Conservation (phyloP, 2,888 invertebrate genomes). For the Coremacera marginata region DNA sequence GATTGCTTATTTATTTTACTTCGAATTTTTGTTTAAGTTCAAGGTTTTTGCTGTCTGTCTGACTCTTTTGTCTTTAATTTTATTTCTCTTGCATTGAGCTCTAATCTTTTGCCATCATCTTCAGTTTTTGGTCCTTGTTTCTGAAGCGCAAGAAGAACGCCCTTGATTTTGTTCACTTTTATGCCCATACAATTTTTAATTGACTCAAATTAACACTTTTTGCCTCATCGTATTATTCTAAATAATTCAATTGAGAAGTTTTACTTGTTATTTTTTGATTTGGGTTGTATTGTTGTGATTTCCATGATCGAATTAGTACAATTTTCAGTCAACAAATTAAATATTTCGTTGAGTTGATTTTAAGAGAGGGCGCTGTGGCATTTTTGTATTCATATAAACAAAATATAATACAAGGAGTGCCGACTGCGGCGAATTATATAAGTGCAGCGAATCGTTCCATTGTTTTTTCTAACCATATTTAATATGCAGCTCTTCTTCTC, state of each 20-base stretch:
- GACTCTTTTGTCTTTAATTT: slow-evolving; percentile 32
- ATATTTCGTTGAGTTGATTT: too few relatives aligned
- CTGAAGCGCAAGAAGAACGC: neutral
- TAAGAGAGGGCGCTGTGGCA: too few relatives aligned
- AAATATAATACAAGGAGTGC: too few relatives aligned
- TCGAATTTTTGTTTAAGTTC: slow-evolving; percentile 22
- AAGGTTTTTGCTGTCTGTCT: slow-evolving; percentile 17
- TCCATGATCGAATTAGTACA: too few relatives aligned
- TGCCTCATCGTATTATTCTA: slow-evolving; percentile 19
- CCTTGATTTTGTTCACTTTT: neutral
- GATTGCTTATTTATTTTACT: neutral
- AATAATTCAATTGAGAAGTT: slow-evolving; percentile 25
- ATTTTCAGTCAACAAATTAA: too few relatives aligned
- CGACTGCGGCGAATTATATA: too few relatives aligned
- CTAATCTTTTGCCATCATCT: neutral
- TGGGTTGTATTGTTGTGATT: too few relatives aligned
- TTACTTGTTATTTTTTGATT: neutral
- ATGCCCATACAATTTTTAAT: neutral
- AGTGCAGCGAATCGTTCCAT: too few relatives aligned
- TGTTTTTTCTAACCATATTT: too few relatives aligned
- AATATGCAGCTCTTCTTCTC: too few relatives aligned
- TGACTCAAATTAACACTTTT: slow-evolving; percentile 20
- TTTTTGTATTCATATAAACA: too few relatives aligned
- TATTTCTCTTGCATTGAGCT: slow-evolving; percentile 44
- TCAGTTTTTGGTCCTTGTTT: neutral